Evolutionary conservation across 1,140 invertebrate species (phyloP).

Genomic region (Cylas formicarius): DNA sequence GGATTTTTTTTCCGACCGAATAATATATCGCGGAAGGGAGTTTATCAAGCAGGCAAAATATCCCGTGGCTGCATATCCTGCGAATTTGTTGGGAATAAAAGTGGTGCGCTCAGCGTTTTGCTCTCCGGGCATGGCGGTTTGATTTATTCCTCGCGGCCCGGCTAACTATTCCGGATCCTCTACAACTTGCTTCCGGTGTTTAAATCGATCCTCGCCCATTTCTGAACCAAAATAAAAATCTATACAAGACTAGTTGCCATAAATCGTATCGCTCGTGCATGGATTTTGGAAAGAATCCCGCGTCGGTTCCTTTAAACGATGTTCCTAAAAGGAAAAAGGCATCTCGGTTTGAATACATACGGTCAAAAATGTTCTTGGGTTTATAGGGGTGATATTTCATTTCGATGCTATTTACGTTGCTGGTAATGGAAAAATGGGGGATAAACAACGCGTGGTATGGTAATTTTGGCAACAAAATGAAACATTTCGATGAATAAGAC

Average conservation of each 20-base stretch:
- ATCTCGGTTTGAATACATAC: too few relatives aligned
- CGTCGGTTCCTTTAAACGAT: slow-evolving; percentile 16
- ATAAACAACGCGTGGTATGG: too few relatives aligned
- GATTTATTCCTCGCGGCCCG: slow-evolving; percentile 29
- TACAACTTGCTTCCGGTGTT: slow-evolving; percentile 27
- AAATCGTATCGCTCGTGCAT: slow-evolving; percentile 15
- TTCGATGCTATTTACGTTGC: too few relatives aligned
- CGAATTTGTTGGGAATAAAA: slow-evolving; percentile 29
- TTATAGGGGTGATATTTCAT: too few relatives aligned
- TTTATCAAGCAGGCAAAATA: slow-evolving; percentile 18
- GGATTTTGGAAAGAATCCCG: slow-evolving; percentile 12
- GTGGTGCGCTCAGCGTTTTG: slow-evolving; percentile 32
- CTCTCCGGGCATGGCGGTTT: slow-evolving; percentile 25
- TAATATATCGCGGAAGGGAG: slow-evolving; percentile 15
- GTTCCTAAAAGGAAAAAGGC: slow-evolving; percentile 12
- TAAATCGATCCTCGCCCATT: slow-evolving; percentile 19
- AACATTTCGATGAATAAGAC: too few relatives aligned
- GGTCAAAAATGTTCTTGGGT: too few relatives aligned
- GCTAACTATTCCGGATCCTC: slow-evolving; percentile 34
- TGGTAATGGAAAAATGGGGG: too few relatives aligned
- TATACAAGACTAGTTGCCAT: slow-evolving; percentile 16
- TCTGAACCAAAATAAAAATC: slow-evolving; percentile 22
- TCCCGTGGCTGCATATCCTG: slow-evolving; percentile 21
- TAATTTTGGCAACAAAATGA: too few relatives aligned
- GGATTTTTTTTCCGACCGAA: too few relatives aligned